Evolutionary conservation across 2,113 vertebrate species (phyloP).

Genomic region (Nothoprocta perdicaria): DNA sequence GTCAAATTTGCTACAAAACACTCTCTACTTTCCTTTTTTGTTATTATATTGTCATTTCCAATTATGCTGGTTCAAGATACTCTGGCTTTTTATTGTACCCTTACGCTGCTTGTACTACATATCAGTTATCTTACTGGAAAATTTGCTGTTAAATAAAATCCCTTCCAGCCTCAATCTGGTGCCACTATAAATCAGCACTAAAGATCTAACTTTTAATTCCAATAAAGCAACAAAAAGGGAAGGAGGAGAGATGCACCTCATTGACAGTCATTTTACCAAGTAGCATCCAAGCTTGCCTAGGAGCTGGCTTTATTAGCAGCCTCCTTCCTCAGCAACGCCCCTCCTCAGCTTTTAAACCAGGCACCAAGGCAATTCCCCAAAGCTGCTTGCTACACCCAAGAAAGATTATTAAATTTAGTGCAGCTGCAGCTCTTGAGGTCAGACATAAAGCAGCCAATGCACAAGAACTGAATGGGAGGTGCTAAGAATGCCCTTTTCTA

Average conservation of each 20-base stretch:
- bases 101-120: neutral
- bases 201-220: conserved; percentile 28
- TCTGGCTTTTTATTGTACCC: conserved; percentile 12
- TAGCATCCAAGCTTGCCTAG: neutral
- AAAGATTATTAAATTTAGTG: neutral
- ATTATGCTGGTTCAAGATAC: neutral
- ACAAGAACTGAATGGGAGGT: neutral
- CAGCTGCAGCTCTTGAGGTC: conserved; percentile 1
- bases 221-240: conserved; percentile 5
- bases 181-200: conserved; percentile 36
- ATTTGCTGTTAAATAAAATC: conserved; percentile 41
- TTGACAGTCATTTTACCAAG: conserved; percentile 7
- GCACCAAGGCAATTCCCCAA: neutral
- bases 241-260: neutral
- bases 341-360: neutral
- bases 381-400: neutral
- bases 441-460: neutral
- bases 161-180: conserved; percentile 1
- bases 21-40: neutral
- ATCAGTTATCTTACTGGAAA: conserved; percentile 44
- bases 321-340: neutral
- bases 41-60: neutral
- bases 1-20: neutral
- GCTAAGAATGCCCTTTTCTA: neutral
- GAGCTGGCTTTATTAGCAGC: neutral